Base-by-base conservation (phyloP, 2,113 vertebrate species). In the Orycteropus afer region DNA sequence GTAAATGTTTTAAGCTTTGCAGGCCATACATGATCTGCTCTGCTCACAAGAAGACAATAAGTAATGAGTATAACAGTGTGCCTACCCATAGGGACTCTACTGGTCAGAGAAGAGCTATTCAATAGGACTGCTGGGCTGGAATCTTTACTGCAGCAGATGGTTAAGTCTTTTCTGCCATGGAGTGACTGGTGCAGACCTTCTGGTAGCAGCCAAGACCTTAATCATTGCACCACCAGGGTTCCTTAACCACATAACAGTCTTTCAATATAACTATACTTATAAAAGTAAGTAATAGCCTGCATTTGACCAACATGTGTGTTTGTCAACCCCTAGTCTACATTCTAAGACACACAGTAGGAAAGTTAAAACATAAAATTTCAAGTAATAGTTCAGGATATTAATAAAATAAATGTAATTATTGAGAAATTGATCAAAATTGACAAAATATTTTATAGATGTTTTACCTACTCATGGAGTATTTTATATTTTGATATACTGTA, bases 11-110 rank as follows among this genome's bases (percentile, higher is more conserved):
- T 29, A 57, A 77, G 18, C 15, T 80, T 90, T 55, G 29, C 0
- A 47, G 25, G 2, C 5, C 2, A 17, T 27, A 51, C 0, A 55
- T 11, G 1, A 2, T 85, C 7, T 25, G 1, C 6, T 12, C 1
- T 77, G 14, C 12, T 11, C 42, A 0, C 8, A 92, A 40, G 7
- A 61, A 42, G 3, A 34, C 0, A 57, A 2, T 18, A 76, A 71
- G 20, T 8, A 7, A 3, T 17, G 9, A 40, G 4, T 27, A 2
- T 71, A 29, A 2, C 34, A 37, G 5, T n/a, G 14, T 69, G 4
- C 55, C 23, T 18, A 57, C 55, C 7, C 18, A 5, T 57, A 20
- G 55, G 4, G 7, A 57, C 55, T 9, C 23, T 23, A 57, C 20
- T 22, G 18, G 22, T 22, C 55, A 20, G 20, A 22, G 55, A 22